Evolutionary conservation across 1,140 invertebrate species (phyloP).

Genomic region (Neodiprion fabricii): DNA sequence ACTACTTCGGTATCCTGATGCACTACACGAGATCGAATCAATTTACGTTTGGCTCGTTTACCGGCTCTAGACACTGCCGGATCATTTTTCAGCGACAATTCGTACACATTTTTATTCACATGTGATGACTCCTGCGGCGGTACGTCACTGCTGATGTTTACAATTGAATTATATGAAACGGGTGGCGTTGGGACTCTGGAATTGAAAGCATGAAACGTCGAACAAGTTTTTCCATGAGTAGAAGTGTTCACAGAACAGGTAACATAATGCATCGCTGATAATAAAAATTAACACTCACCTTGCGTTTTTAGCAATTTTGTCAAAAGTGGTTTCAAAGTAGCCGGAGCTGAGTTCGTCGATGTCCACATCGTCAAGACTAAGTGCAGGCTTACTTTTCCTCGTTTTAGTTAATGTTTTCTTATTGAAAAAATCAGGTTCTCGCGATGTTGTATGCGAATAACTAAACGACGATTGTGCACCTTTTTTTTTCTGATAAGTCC

Average conservation of each 20-base stretch:
- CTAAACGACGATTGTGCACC: neutral
- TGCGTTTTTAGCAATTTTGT: slow-evolving; percentile 34
- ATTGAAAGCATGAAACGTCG: slow-evolving; percentile 11
- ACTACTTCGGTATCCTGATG: neutral
- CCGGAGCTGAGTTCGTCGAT: neutral
- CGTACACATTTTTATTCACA: neutral
- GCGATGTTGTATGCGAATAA: neutral
- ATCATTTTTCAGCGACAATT: neutral
- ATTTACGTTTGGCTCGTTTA: neutral
- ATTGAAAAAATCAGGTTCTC: neutral
- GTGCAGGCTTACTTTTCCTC: neutral
- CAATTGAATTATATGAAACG: slow-evolving; percentile 1
- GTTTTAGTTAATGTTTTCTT: neutral
- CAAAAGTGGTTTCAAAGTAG: slow-evolving; percentile 44
- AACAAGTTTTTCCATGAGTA: neutral
- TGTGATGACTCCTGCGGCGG: neutral
- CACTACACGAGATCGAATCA: neutral
- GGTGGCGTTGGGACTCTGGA: slow-evolving; percentile 24
- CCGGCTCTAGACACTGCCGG: neutral
- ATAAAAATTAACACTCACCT: slow-evolving; percentile 31
- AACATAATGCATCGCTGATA: neutral
- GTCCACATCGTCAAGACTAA: neutral
- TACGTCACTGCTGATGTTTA: neutral
- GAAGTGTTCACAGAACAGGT: neutral
- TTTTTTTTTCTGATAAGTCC: neutral